Evolutionary conservation across 2,113 vertebrate genomes (phyloP), one percentile per base, ranked within the genome.

Genomic region (Pelecanus crispus): DNA sequence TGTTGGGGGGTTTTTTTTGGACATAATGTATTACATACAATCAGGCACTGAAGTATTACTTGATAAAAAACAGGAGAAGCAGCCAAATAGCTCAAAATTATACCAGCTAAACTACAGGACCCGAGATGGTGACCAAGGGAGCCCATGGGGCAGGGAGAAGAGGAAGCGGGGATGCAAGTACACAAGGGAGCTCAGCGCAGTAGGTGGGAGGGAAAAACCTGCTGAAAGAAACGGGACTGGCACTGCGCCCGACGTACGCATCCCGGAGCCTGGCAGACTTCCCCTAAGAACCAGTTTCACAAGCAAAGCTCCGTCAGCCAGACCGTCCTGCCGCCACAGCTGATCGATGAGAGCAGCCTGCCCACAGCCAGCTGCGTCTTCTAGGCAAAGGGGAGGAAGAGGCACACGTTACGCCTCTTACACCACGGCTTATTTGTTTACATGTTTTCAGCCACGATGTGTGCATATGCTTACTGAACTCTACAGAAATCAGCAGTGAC

Each of bases 281-380:
- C 28, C 40, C 63, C 38, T 50, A 29, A 62, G 67, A 86, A 67
- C 31, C 38, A 63, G 66, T 58, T 84, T 22, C 63, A 55, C 8
- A 2, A 40, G 50, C 0, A 0, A 78, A 1, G 1, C 61, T 73
- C 15, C 3, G 0, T 36, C 59, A 78, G 55, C 52, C 20, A 44
- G 73, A n/a, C 29, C 0, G 0, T 55, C 36, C 53, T 92, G 53
- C 28, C 4, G 3, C 38, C 0, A 0, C 4, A 1, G 24, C 32
- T 8, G 2, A 25, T 25, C 1, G 2, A 45, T 1, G 6, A 70
- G 25, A 53, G 44, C 78, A 73, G 75, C 44, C 58, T 68, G 66
- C 59, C 84, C 47, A 26, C 1, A 1, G 29, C 36, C 6, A 1
- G 34, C 18, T 8, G 1, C 3, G 0, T 65, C 58, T 66, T 56